Evolutionary conservation across 2,113 vertebrate genomes (phyloP), one percentile per base, ranked within the genome.

Genomic region (Pterocles gutturalis): DNA sequence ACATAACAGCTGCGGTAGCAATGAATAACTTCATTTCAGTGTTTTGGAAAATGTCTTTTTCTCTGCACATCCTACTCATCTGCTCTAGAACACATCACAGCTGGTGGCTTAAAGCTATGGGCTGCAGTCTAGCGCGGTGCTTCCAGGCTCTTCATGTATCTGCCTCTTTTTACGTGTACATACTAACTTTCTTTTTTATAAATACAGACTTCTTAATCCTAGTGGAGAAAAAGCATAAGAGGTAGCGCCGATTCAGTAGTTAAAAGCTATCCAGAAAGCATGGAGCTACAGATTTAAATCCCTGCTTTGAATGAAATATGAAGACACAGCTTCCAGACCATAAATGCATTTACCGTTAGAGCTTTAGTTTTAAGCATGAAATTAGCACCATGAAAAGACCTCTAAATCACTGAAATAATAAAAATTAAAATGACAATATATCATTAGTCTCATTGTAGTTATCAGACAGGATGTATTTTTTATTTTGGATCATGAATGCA

Each of bases 41-140:
- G 55, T 54, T 45, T 90, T 77, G 43, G 66, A 91, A 96, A 91
- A 90, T 48, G 28, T 71, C 17, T 33, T 77, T 78, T 48, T 25
- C 71, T 93, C 62, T 80, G 79, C 75, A 92, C 60, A 79, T 83
- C 88, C 67, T 58, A 31, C 82, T 95, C 82, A 54, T 90, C 49
- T 85, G 75, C 70, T 96, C 90, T 83, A 94, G 96, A 96, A 96
- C 79, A 77, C 62, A 58, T 36, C 62, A 33, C 82, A 93, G 92
- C 85, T 94, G 70, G 51, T 86, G 60, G 41, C 71, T 93, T 62
- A 49, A 65, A 95, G 89, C 89, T 91, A 11, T 5, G 43, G 86
- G 61, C 10, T 93, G 73, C 69, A 69, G 58, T 33, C 78, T 49
- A 85, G 81, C 13, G n/a, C 70, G 72, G 73, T 22, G 78, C 78